Evolutionary conservation across 2,888 invertebrate species (phyloP).

Genomic region (Scaptomyza reducta): DNA sequence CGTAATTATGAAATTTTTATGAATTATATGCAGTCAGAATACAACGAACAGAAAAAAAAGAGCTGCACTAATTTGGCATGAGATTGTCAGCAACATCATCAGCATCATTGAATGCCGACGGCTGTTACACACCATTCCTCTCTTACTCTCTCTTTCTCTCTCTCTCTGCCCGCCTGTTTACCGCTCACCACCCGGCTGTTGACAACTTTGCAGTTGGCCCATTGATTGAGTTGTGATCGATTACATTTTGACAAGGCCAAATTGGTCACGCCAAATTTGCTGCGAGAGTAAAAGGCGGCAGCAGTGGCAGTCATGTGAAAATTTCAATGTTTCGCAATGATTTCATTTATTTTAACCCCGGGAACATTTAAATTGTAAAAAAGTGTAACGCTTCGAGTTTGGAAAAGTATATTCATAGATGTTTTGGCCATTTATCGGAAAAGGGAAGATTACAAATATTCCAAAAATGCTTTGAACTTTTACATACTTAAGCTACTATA

Average conservation of each 20-base stretch:
- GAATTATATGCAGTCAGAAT: slow-evolving; percentile 54
- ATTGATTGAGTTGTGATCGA: slow-evolving; percentile 82
- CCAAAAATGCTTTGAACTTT: no score
- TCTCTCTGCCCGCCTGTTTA: background rate
- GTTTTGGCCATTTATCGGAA: no score
- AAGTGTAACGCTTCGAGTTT: background rate
- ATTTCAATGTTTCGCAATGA: slow-evolving; percentile 14
- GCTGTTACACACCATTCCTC: slow-evolving; percentile 18
- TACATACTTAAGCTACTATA: no score
- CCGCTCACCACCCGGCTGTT: slow-evolving; percentile 38
- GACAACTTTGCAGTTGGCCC: slow-evolving; percentile 47
- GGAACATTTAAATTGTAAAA: background rate
- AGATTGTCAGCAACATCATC: slow-evolving; percentile 62
- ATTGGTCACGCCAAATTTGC: slow-evolving; percentile 71
- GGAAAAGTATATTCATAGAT: background rate
- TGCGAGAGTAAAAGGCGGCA: background rate
- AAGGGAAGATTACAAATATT: no score
- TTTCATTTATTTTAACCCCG: background rate
- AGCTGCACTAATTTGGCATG: slow-evolving; percentile 81
- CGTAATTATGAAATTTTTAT: slow-evolving; percentile 78
- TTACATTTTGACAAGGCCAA: slow-evolving; percentile 81
- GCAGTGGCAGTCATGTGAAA: slow-evolving; percentile 46
- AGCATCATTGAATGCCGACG: slow-evolving; percentile 28
- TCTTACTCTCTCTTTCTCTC: no score
- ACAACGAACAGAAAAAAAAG: slow-evolving; percentile 36